A percentile compares a stretch with the other conserved stretches of the same genome.
phyloP scores from a whole-genome alignment of 1,140 invertebrate species.

The Babylonia areolata region DNA sequence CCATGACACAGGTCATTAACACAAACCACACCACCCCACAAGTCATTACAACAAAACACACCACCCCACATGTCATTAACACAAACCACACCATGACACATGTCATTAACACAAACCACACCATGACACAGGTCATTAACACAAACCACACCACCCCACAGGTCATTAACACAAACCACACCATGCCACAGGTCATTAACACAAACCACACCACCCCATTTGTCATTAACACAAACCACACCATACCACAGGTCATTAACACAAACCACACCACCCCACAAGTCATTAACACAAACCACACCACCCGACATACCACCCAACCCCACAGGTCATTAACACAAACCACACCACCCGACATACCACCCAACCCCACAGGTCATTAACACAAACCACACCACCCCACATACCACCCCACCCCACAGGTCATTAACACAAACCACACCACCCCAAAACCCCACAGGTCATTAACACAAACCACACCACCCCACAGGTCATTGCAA shows the following conservation, averaged over 20 bases:
- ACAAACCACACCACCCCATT: neutral
- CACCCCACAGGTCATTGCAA: neutral
- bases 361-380: no score
- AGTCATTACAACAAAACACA: neutral
- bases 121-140: no score
- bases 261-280: no score
- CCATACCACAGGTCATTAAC: neutral
- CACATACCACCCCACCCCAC: conserved; percentile 51
- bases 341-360: no score
- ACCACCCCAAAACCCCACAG: neutral
- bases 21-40: no score
- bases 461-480: no score
- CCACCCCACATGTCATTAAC: neutral
- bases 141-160: neutral
- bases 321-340: neutral
- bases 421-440: conserved; percentile 45
- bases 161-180: no score
- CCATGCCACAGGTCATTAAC: no score
- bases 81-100: no score
- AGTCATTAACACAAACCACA: neutral
- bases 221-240: no score
- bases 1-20: neutral
- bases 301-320: no score
- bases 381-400: neutral
- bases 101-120: neutral